phyloP scores from a whole-genome alignment of 2,888 invertebrate genomes.

The Epicampocera succincta region DNA sequence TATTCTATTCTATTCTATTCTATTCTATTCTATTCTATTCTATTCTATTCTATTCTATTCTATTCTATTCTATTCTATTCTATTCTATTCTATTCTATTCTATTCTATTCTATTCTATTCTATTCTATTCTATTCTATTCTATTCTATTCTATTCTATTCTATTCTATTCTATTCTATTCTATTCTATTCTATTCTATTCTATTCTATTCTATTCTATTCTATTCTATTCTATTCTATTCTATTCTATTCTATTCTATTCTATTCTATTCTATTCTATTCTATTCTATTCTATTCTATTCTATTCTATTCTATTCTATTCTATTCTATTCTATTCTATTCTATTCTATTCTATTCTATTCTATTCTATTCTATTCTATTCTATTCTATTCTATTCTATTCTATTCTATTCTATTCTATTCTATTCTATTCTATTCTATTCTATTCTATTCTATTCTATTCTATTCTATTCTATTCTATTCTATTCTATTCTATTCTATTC shows the following conservation, averaged over 20 bases:
- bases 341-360: too few relatives aligned
- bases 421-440: not conserved
- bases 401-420: not conserved
- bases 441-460: not conserved
- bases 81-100: not conserved
- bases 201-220: not conserved
- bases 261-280: not conserved
- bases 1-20: not conserved
- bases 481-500: not conserved
- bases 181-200: not conserved
- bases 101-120: not conserved
- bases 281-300: not conserved
- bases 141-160: not conserved
- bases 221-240: not conserved
- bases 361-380: too few relatives aligned
- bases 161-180: not conserved
- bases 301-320: too few relatives aligned
- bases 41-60: not conserved
- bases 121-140: not conserved
- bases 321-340: too few relatives aligned
- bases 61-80: not conserved
- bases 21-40: not conserved
- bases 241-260: not conserved
- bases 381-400: too few relatives aligned
- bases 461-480: conserved; percentile 7